A percentile compares a stretch with the other conserved stretches of the same genome.
Evolutionary conservation across 2,113 vertebrate species (phyloP).

Genomic region (Anoplopoma fimbria): DNA sequence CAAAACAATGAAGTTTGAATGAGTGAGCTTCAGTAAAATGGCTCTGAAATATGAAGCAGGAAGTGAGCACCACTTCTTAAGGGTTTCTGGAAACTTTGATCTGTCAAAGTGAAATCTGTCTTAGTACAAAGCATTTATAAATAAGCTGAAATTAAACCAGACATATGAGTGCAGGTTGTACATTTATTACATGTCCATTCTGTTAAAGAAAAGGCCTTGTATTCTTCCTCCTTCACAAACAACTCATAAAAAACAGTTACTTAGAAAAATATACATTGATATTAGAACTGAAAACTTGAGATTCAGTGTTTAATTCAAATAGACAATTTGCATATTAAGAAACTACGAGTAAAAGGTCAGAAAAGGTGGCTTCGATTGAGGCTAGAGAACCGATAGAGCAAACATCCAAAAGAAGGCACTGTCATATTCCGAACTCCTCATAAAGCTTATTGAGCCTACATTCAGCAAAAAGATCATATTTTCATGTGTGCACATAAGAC

Average conservation of each 20-base stretch:
- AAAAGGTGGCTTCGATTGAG: slow-evolving; percentile 67
- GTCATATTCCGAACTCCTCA: slow-evolving; percentile 58
- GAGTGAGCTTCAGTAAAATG: slow-evolving; percentile 22
- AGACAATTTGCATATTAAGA: slow-evolving; percentile 81
- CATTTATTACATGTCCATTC: slow-evolving; percentile 79
- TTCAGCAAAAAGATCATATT: slow-evolving; percentile 66
- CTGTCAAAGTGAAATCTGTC: slow-evolving; percentile 26
- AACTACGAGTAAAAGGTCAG: slow-evolving; percentile 70
- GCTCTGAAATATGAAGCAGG: slow-evolving; percentile 51
- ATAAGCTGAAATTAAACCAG: slow-evolving; percentile 48
- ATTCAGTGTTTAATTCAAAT: slow-evolving; percentile 84
- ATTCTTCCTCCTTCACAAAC: slow-evolving; percentile 75
- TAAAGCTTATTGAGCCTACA: slow-evolving; percentile 79
- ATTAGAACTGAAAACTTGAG: slow-evolving; percentile 78
- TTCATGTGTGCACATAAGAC: slow-evolving; percentile 58
- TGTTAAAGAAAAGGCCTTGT: slow-evolving; percentile 68
- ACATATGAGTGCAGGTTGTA: slow-evolving; percentile 58
- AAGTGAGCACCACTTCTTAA: slow-evolving; percentile 55
- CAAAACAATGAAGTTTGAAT: slow-evolving; percentile 16
- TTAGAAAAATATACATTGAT: slow-evolving; percentile 84
- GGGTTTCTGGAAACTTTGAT: slow-evolving; percentile 54
- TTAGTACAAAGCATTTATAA: slow-evolving; percentile 5
- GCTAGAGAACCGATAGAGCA: slow-evolving; percentile 54
- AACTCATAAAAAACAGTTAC: slow-evolving; percentile 72
- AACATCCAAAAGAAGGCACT: slow-evolving; percentile 70